A percentile compares a stretch with the other conserved stretches of the same genome.
phyloP scores from a whole-genome alignment of 2,888 invertebrate species.

The Muschampia plurimacula region DNA sequence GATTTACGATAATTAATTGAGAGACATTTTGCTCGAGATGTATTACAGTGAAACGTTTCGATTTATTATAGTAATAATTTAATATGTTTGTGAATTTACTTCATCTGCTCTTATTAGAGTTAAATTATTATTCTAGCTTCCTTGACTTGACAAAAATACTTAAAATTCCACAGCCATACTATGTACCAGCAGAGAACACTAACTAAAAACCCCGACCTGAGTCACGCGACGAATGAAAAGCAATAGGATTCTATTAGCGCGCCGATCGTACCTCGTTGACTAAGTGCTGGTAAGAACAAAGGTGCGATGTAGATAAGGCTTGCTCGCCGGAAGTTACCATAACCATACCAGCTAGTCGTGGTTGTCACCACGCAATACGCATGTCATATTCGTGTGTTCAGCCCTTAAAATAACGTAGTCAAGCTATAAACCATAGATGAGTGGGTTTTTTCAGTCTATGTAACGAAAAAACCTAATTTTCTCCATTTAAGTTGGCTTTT shows the following conservation, averaged over 20 bases:
- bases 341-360: conserved; percentile 49
- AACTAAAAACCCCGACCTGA: conserved; percentile 26
- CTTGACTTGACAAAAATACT: background rate
- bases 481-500: too few species aligned
- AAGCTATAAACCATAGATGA: too few species aligned
- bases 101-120: conserved; percentile 1
- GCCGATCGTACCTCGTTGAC: conserved; percentile 61
- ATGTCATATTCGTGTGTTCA: conserved; percentile 16
- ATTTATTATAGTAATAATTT: conserved; percentile 10
- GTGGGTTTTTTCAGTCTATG: too few species aligned
- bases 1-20: background rate
- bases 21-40: background rate
- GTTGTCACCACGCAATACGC: conserved; percentile 46
- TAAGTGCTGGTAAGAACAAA: conserved; percentile 68
- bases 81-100: too few species aligned
- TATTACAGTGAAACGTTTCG: background rate
- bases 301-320: conserved; percentile 66
- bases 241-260: conserved; percentile 67
- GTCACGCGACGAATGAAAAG: conserved; percentile 50
- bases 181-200: conserved; percentile 17
- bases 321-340: conserved; percentile 68
- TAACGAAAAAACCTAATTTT: too few species aligned
- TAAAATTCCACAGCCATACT: conserved; percentile 17
- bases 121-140: background rate
- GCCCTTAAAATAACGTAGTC: background rate